These are phyloP conservation scores for Meghimatium bilineatum DNA, from an alignment of 2,888 invertebrate species.

Conservation along the genomic window DNA sequence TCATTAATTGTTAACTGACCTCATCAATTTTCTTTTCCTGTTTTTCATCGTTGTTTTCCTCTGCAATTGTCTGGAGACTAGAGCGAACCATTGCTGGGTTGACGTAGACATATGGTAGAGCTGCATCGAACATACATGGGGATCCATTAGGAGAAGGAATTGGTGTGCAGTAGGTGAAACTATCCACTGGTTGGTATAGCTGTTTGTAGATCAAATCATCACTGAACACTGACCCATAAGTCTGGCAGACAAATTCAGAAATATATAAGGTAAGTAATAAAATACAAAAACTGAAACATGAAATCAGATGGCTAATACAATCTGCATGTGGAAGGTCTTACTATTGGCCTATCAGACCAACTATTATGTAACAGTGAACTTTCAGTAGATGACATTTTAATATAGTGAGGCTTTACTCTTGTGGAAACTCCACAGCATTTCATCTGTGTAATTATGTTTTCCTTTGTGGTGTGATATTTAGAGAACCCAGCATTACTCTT, in stretches of 20 bases:
- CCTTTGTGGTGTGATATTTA: no score
- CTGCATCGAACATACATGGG: slow-evolving; percentile 41
- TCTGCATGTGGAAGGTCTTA: no score
- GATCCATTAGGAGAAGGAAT: slow-evolving; percentile 52
- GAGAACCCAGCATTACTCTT: no score
- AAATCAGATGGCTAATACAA: no score
- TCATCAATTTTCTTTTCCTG: background rate
- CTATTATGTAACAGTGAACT: no score
- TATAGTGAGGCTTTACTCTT: no score
- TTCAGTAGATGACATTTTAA: no score
- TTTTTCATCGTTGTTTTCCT: slow-evolving; percentile 52
- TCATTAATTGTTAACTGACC: no score
- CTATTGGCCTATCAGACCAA: no score
- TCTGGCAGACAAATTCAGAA: slow-evolving; percentile 54
- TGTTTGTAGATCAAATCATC: slow-evolving; percentile 70
- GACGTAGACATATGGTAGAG: slow-evolving; percentile 39
- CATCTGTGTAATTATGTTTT: no score
- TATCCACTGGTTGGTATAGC: slow-evolving; percentile 68
- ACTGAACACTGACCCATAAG: slow-evolving; percentile 68
- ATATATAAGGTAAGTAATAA: background rate
- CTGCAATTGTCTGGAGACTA: slow-evolving; percentile 60
- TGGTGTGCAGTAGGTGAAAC: slow-evolving; percentile 60
- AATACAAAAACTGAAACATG: no score
- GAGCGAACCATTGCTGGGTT: slow-evolving; percentile 52
- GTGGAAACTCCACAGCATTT: no score